These are phyloP conservation scores for Tenualosa thibaudeaui DNA, from an alignment of 2,797 vertebrate genomes.

Conservation along the genomic window DNA sequence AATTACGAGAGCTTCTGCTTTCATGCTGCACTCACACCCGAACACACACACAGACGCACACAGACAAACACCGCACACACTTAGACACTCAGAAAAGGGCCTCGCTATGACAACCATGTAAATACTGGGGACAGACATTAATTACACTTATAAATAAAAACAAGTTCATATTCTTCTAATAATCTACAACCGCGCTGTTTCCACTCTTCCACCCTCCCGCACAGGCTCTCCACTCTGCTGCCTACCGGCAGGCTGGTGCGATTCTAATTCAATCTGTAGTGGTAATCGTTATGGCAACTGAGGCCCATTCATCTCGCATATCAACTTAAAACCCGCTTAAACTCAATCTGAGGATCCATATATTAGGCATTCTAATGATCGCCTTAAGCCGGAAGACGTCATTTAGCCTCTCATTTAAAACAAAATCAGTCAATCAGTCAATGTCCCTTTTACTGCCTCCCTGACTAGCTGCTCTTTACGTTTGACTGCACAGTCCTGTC, in stretches of 20 bases:
- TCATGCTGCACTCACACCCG: slow-evolving; percentile 64
- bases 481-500: background rate
- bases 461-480: slow-evolving; percentile 45
- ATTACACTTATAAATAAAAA: slow-evolving; percentile 80
- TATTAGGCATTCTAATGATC: slow-evolving; percentile 68
- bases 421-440: slow-evolving; percentile 58
- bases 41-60: background rate
- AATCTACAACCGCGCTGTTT: slow-evolving; percentile 59
- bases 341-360: slow-evolving; percentile 73
- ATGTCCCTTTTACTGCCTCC: slow-evolving; percentile 62
- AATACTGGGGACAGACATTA: slow-evolving; percentile 75
- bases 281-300: slow-evolving; percentile 62
- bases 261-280: slow-evolving; percentile 63
- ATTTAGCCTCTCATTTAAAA: slow-evolving; percentile 65
- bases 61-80: background rate
- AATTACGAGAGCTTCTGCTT: slow-evolving; percentile 77
- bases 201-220: slow-evolving; percentile 1
- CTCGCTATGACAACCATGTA: slow-evolving; percentile 73
- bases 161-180: slow-evolving; percentile 72
- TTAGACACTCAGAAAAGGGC: slow-evolving; percentile 26
- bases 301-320: slow-evolving; percentile 73
- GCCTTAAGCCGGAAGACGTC: slow-evolving; percentile 66
- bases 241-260: slow-evolving; percentile 60
- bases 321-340: slow-evolving; percentile 75
- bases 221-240: slow-evolving; percentile 36